These are phyloP conservation scores for Heliothis peltigera DNA, from an alignment of 2,888 invertebrate genomes.

Conservation along the genomic window DNA sequence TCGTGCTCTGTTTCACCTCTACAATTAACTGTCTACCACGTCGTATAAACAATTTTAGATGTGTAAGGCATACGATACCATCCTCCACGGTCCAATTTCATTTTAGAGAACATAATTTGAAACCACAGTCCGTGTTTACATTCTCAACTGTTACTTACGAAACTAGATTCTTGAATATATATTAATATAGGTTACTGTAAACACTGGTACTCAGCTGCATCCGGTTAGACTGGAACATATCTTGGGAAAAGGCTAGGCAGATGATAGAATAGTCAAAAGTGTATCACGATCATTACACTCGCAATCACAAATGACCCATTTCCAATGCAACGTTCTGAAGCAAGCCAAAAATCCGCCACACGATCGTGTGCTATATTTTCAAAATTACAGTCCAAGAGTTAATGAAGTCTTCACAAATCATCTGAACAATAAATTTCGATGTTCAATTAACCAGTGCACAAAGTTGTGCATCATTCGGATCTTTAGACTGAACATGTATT, in stretches of 20 bases:
- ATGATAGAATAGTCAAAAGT: background rate
- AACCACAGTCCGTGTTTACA: constrained; percentile 15
- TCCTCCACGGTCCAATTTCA: constrained; percentile 37
- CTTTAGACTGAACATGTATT: constrained; percentile 48
- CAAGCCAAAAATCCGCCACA: background rate
- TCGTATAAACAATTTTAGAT: constrained; percentile 41
- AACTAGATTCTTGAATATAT: background rate
- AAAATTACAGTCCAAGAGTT: constrained; percentile 1
- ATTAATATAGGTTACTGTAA: background rate
- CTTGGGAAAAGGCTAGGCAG: too few species aligned
- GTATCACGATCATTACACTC: background rate
- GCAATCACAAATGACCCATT: constrained; percentile 11
- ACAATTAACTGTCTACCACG: constrained; percentile 67
- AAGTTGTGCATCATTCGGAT: constrained; percentile 36
- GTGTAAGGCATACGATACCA: constrained; percentile 38
- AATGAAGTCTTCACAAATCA: constrained; percentile 30
- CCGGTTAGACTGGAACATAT: too few species aligned
- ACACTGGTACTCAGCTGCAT: too few species aligned
- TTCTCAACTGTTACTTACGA: background rate
- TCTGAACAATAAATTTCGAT: constrained; percentile 26
- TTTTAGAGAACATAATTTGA: constrained; percentile 39
- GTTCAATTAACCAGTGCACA: constrained; percentile 32
- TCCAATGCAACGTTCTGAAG: background rate
- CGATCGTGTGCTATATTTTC: background rate
- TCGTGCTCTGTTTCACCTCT: constrained; percentile 83